These are phyloP conservation scores for Plumapathes pennacea DNA, from an alignment of 92 coral and sea anemone species.

Conservation along the genomic window DNA sequence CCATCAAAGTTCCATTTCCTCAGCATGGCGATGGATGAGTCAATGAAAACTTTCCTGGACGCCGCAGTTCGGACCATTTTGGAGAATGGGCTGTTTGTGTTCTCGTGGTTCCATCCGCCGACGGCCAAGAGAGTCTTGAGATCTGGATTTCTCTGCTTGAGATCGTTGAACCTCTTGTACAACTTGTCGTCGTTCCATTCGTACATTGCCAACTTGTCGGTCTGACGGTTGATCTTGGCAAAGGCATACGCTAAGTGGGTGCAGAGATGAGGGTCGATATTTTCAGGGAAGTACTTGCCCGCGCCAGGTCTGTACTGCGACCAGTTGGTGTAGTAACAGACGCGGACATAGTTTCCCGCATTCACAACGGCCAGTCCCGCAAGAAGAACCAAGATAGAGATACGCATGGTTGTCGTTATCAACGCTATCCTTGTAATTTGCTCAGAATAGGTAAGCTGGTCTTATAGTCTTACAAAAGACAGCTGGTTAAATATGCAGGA, in stretches of 20 bases:
- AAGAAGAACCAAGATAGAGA: slow-evolving; percentile 19
- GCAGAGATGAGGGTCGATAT: slow-evolving; percentile 70
- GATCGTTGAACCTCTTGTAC: slow-evolving; percentile 62
- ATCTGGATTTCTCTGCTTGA: slow-evolving; percentile 51
- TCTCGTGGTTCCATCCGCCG: slow-evolving; percentile 97
- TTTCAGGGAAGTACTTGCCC: slow-evolving; percentile 80
- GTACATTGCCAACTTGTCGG: slow-evolving; percentile 54
- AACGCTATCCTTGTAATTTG: too few species aligned
- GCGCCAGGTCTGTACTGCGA: slow-evolving; percentile 82
- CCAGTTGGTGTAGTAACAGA: slow-evolving; percentile 96
- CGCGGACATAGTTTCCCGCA: slow-evolving; percentile 75
- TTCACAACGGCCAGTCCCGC: slow-evolving; percentile 44
- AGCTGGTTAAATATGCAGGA: too few species aligned
- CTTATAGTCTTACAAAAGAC: too few species aligned
- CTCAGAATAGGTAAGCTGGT: too few species aligned
- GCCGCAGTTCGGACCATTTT: slow-evolving; percentile 81
- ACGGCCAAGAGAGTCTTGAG: slow-evolving; percentile 78
- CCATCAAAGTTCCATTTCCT: slow-evolving; percentile 84
- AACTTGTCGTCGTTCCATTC: slow-evolving; percentile 89
- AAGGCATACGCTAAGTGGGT: slow-evolving; percentile 86
- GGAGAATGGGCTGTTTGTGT: slow-evolving; percentile 76
- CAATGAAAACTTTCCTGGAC: slow-evolving; percentile 71
- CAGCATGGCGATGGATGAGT: slow-evolving; percentile 57
- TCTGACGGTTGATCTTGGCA: slow-evolving; percentile 71
- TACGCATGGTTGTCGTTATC: slow-evolving; percentile 10